Percentiles rank a stretch among this genome's conserved stretches.
phyloP scores from a whole-genome alignment of 1,140 invertebrate genomes.

The Littorina saxatilis region DNA sequence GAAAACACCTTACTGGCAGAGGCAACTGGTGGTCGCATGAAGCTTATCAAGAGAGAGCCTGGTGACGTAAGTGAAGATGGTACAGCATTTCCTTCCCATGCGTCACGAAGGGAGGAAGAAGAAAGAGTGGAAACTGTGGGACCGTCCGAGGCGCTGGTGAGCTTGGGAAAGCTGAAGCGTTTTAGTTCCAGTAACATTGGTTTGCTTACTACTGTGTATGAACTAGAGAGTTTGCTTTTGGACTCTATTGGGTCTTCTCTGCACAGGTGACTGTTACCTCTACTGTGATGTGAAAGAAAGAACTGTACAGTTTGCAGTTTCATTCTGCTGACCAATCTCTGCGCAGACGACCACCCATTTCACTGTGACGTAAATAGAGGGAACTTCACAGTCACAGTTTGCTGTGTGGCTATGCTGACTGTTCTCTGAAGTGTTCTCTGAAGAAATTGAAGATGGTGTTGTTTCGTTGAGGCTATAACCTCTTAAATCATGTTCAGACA shows the following conservation, averaged over 20 bases:
- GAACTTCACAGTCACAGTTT: too few relatives aligned
- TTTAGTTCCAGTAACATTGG: slow-evolving; percentile 30
- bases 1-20: slow-evolving; percentile 31
- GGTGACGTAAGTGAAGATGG: neutral
- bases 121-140: neutral
- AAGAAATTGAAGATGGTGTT: too few relatives aligned
- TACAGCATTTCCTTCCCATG: neutral
- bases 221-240: slow-evolving; percentile 19
- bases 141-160: slow-evolving; percentile 31
- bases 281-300: too few relatives aligned
- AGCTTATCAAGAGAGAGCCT: slow-evolving; percentile 33
- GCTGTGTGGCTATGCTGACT: too few relatives aligned
- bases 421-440: too few relatives aligned
- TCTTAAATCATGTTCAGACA: too few relatives aligned
- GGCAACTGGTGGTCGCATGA: neutral
- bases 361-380: too few relatives aligned
- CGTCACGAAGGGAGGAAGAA: neutral
- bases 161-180: slow-evolving; percentile 28
- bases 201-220: slow-evolving; percentile 26
- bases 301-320: too few relatives aligned
- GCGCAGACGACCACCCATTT: too few relatives aligned
- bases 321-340: too few relatives aligned
- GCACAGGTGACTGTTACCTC: neutral
- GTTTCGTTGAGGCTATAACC: too few relatives aligned
- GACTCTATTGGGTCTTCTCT: slow-evolving; percentile 17